Conservation (phyloP, 2,797 vertebrate species). For the Podarcis lilfordi region DNA sequence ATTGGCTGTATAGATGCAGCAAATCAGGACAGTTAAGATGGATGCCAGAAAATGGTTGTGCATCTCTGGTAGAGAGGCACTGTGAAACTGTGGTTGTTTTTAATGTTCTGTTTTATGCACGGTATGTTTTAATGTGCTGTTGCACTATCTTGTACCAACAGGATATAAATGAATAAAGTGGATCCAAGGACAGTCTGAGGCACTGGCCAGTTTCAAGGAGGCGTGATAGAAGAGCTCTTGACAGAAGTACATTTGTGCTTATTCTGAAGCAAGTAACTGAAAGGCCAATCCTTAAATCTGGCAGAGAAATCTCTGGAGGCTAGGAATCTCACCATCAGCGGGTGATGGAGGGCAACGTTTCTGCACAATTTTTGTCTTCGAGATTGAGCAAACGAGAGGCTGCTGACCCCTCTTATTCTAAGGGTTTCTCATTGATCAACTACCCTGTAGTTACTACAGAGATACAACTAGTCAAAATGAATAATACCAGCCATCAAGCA, state of each 20-base stretch:
- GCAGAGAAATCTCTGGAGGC: not conserved
- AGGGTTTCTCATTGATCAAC: constrained; percentile 17
- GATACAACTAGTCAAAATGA: not conserved
- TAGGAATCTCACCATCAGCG: not conserved
- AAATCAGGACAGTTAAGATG: not conserved
- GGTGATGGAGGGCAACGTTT: not conserved
- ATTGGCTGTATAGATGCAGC: not conserved
- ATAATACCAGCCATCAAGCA: not conserved
- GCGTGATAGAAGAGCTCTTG: not conserved
- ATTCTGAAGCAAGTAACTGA: not conserved
- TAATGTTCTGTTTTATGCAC: not conserved
- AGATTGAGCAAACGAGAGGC: not conserved
- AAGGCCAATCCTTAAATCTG: not conserved
- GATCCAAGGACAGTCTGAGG: not conserved
- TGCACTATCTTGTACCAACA: not conserved
- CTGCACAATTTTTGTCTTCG: not conserved
- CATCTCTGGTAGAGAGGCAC: not conserved
- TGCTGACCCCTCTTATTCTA: not conserved
- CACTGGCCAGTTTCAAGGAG: not conserved
- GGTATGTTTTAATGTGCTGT: not conserved
- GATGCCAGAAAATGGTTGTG: not conserved
- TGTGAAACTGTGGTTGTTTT: not conserved
- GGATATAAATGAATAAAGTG: not conserved
- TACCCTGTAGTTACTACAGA: not conserved
- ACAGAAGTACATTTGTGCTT: not conserved